Conservation (phyloP, 2,113 vertebrate genomes). For the Rafetus swinhoei region DNA sequence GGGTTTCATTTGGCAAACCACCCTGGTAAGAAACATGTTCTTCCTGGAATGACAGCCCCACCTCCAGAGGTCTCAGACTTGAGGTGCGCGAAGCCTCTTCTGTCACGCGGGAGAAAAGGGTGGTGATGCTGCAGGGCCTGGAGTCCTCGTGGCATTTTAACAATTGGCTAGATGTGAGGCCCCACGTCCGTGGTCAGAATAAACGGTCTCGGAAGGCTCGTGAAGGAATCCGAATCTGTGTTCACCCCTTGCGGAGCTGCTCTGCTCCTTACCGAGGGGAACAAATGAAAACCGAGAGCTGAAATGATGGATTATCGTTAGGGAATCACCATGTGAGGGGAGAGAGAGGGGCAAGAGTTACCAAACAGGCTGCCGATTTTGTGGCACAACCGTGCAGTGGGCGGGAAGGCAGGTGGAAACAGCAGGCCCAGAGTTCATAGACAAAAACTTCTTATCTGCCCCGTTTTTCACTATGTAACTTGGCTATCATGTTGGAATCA, state of each 20-base stretch:
- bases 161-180: not conserved
- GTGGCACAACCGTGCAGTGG: not conserved
- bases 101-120: not conserved
- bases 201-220: not conserved
- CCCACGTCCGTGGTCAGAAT: not conserved
- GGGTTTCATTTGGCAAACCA: not conserved
- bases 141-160: not conserved
- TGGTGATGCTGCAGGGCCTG: too few relatives aligned
- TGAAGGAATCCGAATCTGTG: not conserved
- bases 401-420: not conserved
- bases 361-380: not conserved
- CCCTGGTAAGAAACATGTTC: not conserved
- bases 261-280: not conserved
- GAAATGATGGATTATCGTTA: not conserved
- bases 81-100: not conserved
- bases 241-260: not conserved
- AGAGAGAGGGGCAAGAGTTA: not conserved
- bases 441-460: not conserved
- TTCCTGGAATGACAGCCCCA: not conserved
- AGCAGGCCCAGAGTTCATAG: conserved; percentile 12
- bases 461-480: not conserved
- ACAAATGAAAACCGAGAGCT: not conserved
- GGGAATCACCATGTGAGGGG: not conserved
- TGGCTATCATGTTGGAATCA: conserved; percentile 44
- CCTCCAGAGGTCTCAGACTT: not conserved